Evolutionary conservation across 2,888 invertebrate genomes (phyloP), one percentile per base, ranked within the genome.

Genomic region (Caenorhabditis afra): DNA sequence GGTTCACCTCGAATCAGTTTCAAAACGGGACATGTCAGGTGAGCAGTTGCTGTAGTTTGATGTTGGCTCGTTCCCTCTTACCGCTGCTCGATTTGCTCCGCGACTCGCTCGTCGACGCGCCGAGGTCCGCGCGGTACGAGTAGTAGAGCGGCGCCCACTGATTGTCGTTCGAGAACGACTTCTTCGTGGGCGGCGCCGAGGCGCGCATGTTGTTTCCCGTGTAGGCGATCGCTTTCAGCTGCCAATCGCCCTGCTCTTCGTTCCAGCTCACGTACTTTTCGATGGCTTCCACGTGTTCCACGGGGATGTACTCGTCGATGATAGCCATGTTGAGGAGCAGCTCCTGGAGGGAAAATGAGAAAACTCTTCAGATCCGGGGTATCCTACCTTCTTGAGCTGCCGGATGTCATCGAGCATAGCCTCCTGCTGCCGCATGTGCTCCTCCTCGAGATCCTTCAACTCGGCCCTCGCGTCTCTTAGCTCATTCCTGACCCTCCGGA

Each of bases 171-270:
- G 74, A 53, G 22, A 79, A 50, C 4, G 18, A 11, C 7, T 23
- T 29, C 29, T 73, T 64, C 0, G 55, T 39, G 1, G 81, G 79
- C 45, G 82, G 83, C 14, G 78, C 81, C n/a, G 74, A 61, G 23
- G 80, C 73, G 49, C 94, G 93, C 96, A 98, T 97, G 91, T 99
- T 99, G 92, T 99, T 99, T 0, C 98, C 98, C 8, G 97, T 96
- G 91, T 99, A 99, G 0, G 98, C 98, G 8, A 99, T 96, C 91
- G 97, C 97, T 91, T 95, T 94, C 53, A 99, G 93, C 91, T 98
- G 97, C 95, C 97, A 99, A 91, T 99, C 98, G 39, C 97, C 97
- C 39, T 97, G 95, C 44, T 98, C 97, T 91, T 97, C 97, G 92
- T 97, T 98, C 96, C 97, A 99, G 89, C 95, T 94, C 50, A 96